phyloP scores from a whole-genome alignment of 2,113 vertebrate genomes.

The Anser cygnoides region DNA sequence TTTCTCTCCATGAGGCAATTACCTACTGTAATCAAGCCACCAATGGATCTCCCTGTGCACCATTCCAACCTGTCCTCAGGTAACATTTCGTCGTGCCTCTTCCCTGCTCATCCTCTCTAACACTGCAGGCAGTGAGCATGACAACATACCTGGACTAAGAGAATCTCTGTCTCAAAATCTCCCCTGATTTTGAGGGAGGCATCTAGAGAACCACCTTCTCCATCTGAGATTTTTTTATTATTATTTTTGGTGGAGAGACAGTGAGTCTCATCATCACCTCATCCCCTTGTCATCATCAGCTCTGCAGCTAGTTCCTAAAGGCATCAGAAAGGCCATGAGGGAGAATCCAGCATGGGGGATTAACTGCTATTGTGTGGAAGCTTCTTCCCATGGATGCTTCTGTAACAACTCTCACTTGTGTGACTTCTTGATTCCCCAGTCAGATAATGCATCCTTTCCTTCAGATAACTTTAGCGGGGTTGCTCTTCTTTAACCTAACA shows the following conservation, averaged over 20 bases:
- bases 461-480: neutral
- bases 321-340: neutral
- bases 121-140: neutral
- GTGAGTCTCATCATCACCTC: neutral
- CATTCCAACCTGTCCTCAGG: neutral
- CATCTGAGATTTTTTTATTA: neutral
- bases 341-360: neutral
- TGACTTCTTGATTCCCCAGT: neutral
- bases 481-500: neutral
- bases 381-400: neutral
- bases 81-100: neutral
- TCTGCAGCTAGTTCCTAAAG: neutral
- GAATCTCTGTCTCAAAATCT: neutral
- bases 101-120: neutral
- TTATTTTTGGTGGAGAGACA: neutral
- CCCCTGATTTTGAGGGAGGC: neutral
- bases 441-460: neutral
- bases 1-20: neutral
- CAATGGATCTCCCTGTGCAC: neutral
- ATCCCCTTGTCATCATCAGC: neutral
- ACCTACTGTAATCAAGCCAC: neutral
- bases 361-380: neutral
- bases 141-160: neutral
- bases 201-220: neutral
- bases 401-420: neutral